Base-by-base conservation (phyloP, 2,113 vertebrate species). In the Psilopsiagon aymara region DNA sequence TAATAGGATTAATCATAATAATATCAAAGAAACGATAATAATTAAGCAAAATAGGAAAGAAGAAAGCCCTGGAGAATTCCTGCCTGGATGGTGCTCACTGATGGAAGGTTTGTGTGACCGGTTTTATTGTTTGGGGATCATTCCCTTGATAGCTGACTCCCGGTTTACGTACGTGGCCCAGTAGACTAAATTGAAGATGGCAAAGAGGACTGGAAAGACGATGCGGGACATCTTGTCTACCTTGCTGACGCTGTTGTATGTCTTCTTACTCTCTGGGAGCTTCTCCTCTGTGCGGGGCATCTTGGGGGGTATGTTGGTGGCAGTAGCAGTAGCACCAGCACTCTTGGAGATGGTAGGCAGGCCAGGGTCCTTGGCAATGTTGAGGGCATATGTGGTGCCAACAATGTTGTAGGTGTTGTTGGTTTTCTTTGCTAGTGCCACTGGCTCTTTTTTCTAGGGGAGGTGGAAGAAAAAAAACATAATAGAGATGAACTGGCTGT, bases 221-320 rank as follows among this genome's bases (percentile, higher is more conserved):
- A 99, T 99, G 97, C 99, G 99, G 5, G 99, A 99, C 95, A 99
- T 99, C 98, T 99, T 99, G 98, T 99, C 99, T 97, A 99, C 99
- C 98, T 99, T 99, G 98, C 99, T 99, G 98, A 99, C 99, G 2
- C 99, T 99, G 97, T 99, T 99, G 98, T 99, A 99, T 39, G 99
- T 99, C 97, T 99, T 99, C 96, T 98, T 99, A 94, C 98, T 98
- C 85, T 99, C 99, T 39, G 98, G 97, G 39, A 99, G 98, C 80
- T 98, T 99, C 81, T 99, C 99, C 39, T 99, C 99, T 95, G 99
- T 92, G 39, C 97, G 99, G 77, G 98, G 98, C 59, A 98, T 87
- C 97, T 98, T 99, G 31, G 97, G 96, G 0, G 98, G 96, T 4
- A 98, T 35, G 37, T 95, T 94, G 71, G 97, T 91, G 5, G 98